Base-by-base conservation (phyloP, 1,140 invertebrate species). In the Lepidurus arcticus region DNA sequence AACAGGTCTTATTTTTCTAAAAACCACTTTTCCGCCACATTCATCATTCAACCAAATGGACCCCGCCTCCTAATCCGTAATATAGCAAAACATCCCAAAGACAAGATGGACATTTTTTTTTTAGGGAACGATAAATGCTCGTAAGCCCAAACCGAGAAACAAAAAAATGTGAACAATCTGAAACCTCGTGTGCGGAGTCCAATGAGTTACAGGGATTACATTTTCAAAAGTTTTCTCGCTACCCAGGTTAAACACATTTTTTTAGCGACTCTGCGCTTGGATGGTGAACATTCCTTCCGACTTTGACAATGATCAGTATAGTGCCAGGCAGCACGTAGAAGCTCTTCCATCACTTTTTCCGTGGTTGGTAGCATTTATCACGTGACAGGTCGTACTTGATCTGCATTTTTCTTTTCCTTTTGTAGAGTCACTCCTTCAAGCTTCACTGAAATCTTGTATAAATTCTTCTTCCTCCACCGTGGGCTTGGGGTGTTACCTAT, bases 21-120 rank as follows among this genome's bases (percentile, higher is more conserved):
- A 65, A 65, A 65, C 53, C 53, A 21, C 53, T 65, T 65, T 65
- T 65, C 53, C 53, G 53, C 53, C 53, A 65, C 53, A 65, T 65
- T 65, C 53, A 16, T 65, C 53, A n/a, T 65, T 65, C 21, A 65
- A 13, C 6, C 8, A 65, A 21, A 65, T 65, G 53, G n/a, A 21
- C 53, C 21, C 53, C 53, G 13, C 53, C 53, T 65, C 53, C 16
- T 65, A 65, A 65, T 65, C 53, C 34, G 34, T 65, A 65, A 11
- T 65, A 65, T 21, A 21, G 21, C 53, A n/a, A 65, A n/a, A 65
- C 8, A 65, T n/a, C 53, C n/a, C 53, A 21, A 65, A 21, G 53
- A 21, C 10, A 16, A 47, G 16, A 47, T 6, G 21, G 21, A 65
- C 53, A 65, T 24, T 24, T 24, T 34, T 34, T 34, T 34, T 34